phyloP scores from a whole-genome alignment of 2,797 vertebrate species.

The Gadopsis marmoratus region DNA sequence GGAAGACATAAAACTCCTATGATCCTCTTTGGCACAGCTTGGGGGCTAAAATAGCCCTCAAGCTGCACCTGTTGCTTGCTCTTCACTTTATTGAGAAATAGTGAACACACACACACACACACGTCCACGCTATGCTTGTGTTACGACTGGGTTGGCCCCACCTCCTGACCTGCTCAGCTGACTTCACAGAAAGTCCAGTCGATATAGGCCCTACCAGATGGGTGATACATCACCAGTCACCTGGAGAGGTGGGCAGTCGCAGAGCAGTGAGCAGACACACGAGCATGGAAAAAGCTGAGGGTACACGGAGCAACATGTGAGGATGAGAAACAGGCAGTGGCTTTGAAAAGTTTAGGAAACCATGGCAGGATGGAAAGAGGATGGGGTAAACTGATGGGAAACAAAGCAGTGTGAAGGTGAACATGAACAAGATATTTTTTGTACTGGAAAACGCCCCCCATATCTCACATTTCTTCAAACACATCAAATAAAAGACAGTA shows the following conservation, averaged over 20 bases:
- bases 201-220: constrained; percentile 20
- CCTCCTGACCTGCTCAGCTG: constrained; percentile 31
- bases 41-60: constrained; percentile 75
- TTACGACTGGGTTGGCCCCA: neutral
- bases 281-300: neutral
- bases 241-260: constrained; percentile 8
- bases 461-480: neutral
- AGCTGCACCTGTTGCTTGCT: constrained; percentile 73
- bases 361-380: neutral
- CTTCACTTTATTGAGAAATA: constrained; percentile 62
- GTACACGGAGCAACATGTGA: neutral
- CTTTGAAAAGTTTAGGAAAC: constrained; percentile 13
- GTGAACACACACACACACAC: constrained; percentile 17
- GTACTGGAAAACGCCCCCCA: neutral
- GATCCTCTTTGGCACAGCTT: constrained; percentile 53
- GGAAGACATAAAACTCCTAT: constrained; percentile 43
- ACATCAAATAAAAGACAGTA: neutral
- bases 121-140: constrained; percentile 20
- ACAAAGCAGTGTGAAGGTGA: neutral
- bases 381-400: neutral
- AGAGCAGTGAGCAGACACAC: neutral
- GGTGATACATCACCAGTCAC: constrained; percentile 40
- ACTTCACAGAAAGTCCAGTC: constrained; percentile 44
- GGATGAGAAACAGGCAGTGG: neutral
- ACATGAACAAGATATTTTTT: neutral